A percentile compares a stretch with the other conserved stretches of the same genome.
phyloP scores from a whole-genome alignment of 1,140 invertebrate species.

The Hirudo medicinalis region DNA sequence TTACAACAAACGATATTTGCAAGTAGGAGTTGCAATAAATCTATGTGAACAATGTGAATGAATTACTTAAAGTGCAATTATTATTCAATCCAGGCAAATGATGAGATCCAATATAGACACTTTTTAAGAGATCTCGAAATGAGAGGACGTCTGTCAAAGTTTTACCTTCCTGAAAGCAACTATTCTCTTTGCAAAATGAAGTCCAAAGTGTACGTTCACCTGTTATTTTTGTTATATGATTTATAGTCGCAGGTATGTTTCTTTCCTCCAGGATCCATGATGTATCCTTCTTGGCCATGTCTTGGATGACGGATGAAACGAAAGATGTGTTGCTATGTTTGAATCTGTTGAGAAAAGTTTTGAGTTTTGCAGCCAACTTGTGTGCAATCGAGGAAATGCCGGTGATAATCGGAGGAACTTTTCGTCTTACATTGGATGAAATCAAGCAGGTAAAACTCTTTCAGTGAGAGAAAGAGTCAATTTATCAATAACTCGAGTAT shows the following conservation, averaged over 20 bases:
- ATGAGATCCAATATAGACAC: slow-evolving; percentile 21
- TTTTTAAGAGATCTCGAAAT: slow-evolving; percentile 19
- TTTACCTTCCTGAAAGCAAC: slow-evolving; percentile 20
- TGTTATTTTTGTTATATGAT: neutral
- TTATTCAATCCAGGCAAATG: slow-evolving; percentile 4
- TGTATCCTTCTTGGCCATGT: slow-evolving; percentile 17
- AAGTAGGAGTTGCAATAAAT: neutral
- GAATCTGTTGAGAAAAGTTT: slow-evolving; percentile 14
- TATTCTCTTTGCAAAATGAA: slow-evolving; percentile 20
- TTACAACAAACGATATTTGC: slow-evolving; percentile 11
- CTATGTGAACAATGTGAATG: neutral
- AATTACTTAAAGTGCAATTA: too few relatives aligned
- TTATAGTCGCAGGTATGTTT: neutral
- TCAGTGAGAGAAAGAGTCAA: neutral
- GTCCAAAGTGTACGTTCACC: slow-evolving; percentile 10
- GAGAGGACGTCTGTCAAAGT: slow-evolving; percentile 11
- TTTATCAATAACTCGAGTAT: neutral
- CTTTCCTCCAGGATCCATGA: slow-evolving; percentile 1
- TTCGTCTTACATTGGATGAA: slow-evolving; percentile 16
- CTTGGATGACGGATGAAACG: slow-evolving; percentile 18
- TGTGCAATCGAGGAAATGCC: slow-evolving; percentile 20
- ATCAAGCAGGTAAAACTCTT: neutral
- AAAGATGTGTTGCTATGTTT: slow-evolving; percentile 6
- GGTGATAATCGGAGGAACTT: slow-evolving; percentile 21
- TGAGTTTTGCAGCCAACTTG: slow-evolving; percentile 18